Conservation (phyloP, 2,888 invertebrate species). For the Malthinus seriepunctatus region DNA sequence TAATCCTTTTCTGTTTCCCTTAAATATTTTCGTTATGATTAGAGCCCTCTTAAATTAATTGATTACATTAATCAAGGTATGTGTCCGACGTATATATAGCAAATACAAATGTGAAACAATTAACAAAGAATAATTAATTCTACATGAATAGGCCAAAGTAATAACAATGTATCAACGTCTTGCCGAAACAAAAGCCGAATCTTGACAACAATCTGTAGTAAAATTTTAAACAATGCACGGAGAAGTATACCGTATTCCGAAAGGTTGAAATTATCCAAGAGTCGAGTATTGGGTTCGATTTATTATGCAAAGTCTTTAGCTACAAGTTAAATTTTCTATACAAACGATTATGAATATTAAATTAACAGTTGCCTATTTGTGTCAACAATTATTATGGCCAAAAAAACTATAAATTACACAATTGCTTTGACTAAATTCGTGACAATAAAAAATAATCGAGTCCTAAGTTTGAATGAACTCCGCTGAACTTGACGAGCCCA, state of each 20-base stretch:
- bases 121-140: conserved; percentile 27
- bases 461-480: not conserved
- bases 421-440: not conserved
- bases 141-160: conserved; percentile 22
- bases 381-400: conserved; percentile 15
- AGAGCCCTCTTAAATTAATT: conserved; percentile 20
- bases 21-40: conserved; percentile 13
- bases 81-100: conserved; percentile 14
- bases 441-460: not conserved
- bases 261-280: conserved; percentile 19
- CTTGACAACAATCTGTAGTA: conserved; percentile 25
- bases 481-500: not conserved
- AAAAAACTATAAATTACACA: conserved; percentile 8
- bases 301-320: conserved; percentile 14
- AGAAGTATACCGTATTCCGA: not conserved
- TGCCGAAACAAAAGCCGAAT: conserved; percentile 21
- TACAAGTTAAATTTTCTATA: conserved; percentile 14
- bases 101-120: conserved; percentile 25
- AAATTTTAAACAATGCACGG: conserved; percentile 24
- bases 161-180: conserved; percentile 27
- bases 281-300: conserved; percentile 18
- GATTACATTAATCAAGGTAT: conserved; percentile 26
- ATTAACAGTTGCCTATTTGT: conserved; percentile 17
- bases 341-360: conserved; percentile 23
- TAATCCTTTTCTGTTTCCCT: not conserved